A percentile compares a stretch with the other conserved stretches of the same genome.
phyloP scores from a whole-genome alignment of 2,797 vertebrate genomes.

The Smutsia gigantea region DNA sequence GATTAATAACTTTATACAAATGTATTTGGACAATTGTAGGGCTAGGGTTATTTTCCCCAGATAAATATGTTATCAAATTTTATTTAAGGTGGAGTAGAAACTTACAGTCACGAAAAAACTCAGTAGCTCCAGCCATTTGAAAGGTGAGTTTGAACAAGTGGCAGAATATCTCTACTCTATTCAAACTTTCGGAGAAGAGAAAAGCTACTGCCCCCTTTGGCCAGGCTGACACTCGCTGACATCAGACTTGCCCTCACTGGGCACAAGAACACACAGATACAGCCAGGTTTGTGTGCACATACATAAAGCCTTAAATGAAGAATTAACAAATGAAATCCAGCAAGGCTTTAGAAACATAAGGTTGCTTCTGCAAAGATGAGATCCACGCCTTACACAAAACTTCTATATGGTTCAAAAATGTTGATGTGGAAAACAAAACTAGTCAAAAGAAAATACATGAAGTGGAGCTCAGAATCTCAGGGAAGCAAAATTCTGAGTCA shows the following conservation, averaged over 20 bases:
- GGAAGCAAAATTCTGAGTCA: not conserved
- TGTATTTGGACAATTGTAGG: not conserved
- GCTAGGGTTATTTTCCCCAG: not conserved
- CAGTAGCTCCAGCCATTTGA: fast-evolving
- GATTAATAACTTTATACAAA: fast-evolving
- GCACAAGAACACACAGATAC: fast-evolving
- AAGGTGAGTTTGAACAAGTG: not conserved
- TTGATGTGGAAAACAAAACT: not conserved
- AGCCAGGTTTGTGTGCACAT: fast-evolving
- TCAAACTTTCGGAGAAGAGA: not conserved
- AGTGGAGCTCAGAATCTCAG: not conserved
- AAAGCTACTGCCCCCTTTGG: fast-evolving
- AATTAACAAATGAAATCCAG: not conserved
- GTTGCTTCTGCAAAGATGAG: not conserved
- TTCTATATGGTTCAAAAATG: not conserved
- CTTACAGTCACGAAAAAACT: not conserved
- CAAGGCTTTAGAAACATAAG: not conserved
- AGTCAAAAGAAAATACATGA: not conserved
- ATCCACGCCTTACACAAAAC: fast-evolving
- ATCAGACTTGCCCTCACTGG: fast-evolving
- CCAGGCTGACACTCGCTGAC: fast-evolving
- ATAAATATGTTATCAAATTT: not conserved
- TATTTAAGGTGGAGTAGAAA: not conserved
- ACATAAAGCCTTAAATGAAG: fast-evolving
- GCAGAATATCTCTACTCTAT: fast-evolving